phyloP scores from a whole-genome alignment of 1,140 invertebrate genomes.

The Helicoverpa armigera region DNA sequence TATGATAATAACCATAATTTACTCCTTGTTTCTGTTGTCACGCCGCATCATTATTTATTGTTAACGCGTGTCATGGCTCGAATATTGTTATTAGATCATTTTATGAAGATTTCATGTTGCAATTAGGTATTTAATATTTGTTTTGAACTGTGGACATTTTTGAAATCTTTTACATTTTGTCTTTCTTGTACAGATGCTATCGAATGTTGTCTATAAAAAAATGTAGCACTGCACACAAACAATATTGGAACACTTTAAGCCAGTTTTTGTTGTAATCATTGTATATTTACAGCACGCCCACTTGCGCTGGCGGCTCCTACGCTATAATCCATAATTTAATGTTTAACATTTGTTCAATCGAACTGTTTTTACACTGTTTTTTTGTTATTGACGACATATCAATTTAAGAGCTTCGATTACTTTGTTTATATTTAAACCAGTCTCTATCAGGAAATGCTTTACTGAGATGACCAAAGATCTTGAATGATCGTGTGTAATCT shows the following conservation, averaged over 20 bases:
- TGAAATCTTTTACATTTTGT: too few relatives aligned
- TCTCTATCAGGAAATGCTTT: too few relatives aligned
- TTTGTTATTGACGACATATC: not conserved
- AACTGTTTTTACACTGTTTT: slow-evolving; percentile 8
- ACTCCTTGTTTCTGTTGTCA: slow-evolving; percentile 62
- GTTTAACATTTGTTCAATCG: slow-evolving; percentile 56
- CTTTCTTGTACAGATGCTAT: not conserved
- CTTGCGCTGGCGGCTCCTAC: slow-evolving; percentile 65
- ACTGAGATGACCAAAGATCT: not conserved
- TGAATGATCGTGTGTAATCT: not conserved
- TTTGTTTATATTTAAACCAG: too few relatives aligned
- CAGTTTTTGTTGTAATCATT: slow-evolving; percentile 63
- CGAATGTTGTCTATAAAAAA: not conserved
- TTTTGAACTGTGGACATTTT: too few relatives aligned
- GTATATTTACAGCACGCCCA: slow-evolving; percentile 77
- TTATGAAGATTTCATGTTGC: not conserved
- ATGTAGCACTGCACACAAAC: not conserved
- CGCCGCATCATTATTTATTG: slow-evolving; percentile 47
- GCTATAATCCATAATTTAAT: slow-evolving; percentile 59
- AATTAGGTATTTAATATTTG: too few relatives aligned
- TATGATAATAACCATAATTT: slow-evolving; percentile 67
- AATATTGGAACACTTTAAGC: not conserved
- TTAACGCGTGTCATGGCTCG: not conserved
- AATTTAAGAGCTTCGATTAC: not conserved
- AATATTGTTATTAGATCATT: slow-evolving; percentile 1